Percentiles rank a stretch among this genome's conserved stretches.
These are phyloP conservation scores for Lycaena phlaeas DNA, from an alignment of 2,888 invertebrate genomes.

Conservation along the genomic window DNA sequence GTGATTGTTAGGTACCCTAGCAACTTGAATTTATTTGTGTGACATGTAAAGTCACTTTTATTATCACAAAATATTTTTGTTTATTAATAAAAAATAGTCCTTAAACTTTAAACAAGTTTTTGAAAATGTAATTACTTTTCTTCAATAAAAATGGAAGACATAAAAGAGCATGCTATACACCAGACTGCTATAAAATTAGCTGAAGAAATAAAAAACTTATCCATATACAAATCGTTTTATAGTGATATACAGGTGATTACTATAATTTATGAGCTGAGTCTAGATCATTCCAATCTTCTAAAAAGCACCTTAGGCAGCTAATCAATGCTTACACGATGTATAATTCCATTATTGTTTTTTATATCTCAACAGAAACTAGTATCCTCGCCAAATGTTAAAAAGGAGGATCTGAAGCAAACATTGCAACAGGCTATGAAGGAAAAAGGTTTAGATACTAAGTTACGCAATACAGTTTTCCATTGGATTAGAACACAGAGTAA, in stretches of 20 bases:
- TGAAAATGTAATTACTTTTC: conserved; percentile 11
- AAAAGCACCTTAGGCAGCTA: too few species aligned
- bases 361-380: conserved; percentile 81
- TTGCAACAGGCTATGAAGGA: conserved; percentile 83
- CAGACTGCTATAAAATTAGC: conserved; percentile 84
- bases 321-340: not conserved
- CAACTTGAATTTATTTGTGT: too few species aligned
- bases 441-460: conserved; percentile 85
- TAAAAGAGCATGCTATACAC: conserved; percentile 77
- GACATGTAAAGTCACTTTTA: too few species aligned
- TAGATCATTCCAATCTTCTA: too few species aligned
- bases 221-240: conserved; percentile 83
- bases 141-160: conserved; percentile 53
- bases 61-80: too few species aligned
- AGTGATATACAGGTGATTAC: conserved; percentile 82
- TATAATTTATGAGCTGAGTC: too few species aligned
- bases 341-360: not conserved
- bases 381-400: conserved; percentile 82
- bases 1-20: too few species aligned
- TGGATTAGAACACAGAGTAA: conserved; percentile 77
- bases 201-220: conserved; percentile 83
- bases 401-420: conserved; percentile 84
- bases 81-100: too few species aligned
- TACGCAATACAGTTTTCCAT: conserved; percentile 88
- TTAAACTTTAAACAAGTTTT: too few species aligned